Base-by-base conservation (phyloP, 2,797 vertebrate genomes). In the Cossypha dichroa region DNA sequence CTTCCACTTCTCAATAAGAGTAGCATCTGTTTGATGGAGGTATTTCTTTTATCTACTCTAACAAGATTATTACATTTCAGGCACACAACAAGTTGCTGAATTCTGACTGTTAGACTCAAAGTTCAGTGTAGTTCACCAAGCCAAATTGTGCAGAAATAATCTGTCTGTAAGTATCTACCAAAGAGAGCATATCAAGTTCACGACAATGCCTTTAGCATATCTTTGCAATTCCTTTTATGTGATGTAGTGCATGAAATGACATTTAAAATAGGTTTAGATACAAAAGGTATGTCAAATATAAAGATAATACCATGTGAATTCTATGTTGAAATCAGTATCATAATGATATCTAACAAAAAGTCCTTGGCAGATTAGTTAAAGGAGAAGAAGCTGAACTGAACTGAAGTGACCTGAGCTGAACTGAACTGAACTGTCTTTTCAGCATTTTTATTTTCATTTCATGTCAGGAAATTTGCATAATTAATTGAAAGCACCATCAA, bases 61-160 rank as follows among this genome's bases (percentile, higher is more conserved):
- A 80, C 9, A 12, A 68, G 15, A 72, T 23, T 56, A 19, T 33
- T 56, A 38, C 8, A 64, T 78, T 81, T 68, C 36, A 82, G 29
- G 36, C 23, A 77, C 34, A 25, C 36, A 94, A 62, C 55, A 80
- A 36, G 28, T 40, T 69, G 22, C 17, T 58, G 43, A 85, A 87
- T 87, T 85, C 56, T 74, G 40, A 79, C 48, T 48, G 15, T 23
- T 70, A 41, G 29, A 43, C 25, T 83, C 31, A 59, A 60, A n/a
- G 33, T 68, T 69, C 10, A 8, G 3, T 40, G 31, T 36, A 58
- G 55, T 40, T 89, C 7, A n/a, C 36, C 43, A 59, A 63, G 33
- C 10, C 73, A 94, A 94, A 85, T 2, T 66, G 40, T 33, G 31
- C 38, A 76, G 85, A 92, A 88, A 83, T 66, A 69, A 91, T 46